Base-by-base conservation (phyloP, 2,113 vertebrate species). In the Zosterops japonicus region DNA sequence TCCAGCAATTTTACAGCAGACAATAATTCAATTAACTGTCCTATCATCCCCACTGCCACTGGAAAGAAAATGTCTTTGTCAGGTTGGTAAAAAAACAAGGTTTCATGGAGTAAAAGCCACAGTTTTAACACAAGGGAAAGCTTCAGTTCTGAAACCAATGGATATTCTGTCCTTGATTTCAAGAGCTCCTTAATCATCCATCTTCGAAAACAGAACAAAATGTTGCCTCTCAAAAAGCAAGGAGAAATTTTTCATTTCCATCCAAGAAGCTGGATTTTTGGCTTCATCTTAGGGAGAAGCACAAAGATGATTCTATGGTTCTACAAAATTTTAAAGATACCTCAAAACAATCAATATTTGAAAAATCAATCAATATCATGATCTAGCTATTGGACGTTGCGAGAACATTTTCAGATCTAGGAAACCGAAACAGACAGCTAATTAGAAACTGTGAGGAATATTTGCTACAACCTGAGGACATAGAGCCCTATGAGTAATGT, bases 1-100 rank as follows among this genome's bases (percentile, higher is more conserved):
- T 20, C 55, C 49, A 93, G 67, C 46, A 95, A 80, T 85, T 80
- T 95, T 67, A 91, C 75, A 95, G 84, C 47, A 95, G 75, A 93
- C 0, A 9, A 83, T 95, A 95, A 97, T 86, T 91, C 75, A 90
- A 64, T 94, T 94, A 94, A 70, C 85, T 61, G 24, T 70, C 67
- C 50, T 91, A 79, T 33, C 57, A 79, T 46, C 24, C 42, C 35
- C 25, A 86, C 41, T 28, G 31, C 61, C 75, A 90, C 41, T 61
- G 57, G 53, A 93, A 87, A 91, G 22, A 90, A 95, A 90, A 90
- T 3, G n/a, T 76, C 63, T 59, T 57, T 85, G 41, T 87, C 65
- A 94, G 28, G 28, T 18, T 84, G 12, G 7, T 61, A 41, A 89
- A 78, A 79, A 72, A 27, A 2, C 6, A 36, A 74, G 8, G 11